Conservation (phyloP, 2,888 invertebrate genomes). For the Aphodius sticticus region DNA sequence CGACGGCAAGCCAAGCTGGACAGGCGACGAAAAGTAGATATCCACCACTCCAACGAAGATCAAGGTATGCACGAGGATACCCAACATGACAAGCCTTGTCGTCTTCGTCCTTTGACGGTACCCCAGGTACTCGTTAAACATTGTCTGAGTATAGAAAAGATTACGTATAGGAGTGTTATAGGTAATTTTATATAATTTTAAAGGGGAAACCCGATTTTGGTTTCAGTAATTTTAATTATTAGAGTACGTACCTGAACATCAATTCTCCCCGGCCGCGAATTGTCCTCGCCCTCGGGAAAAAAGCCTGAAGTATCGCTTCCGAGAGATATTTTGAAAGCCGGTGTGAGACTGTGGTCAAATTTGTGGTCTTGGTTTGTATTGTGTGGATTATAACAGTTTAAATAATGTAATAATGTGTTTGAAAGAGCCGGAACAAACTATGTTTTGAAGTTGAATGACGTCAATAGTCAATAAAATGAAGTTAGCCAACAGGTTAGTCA, state of each 20-base stretch:
- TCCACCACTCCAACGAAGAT: constrained; percentile 89
- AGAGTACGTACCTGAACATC: background rate
- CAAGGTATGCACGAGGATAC: constrained; percentile 74
- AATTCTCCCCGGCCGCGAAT: background rate
- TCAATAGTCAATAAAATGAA: background rate
- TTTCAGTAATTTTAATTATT: background rate
- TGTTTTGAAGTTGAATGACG: background rate
- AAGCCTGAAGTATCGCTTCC: background rate
- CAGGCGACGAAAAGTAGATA: constrained; percentile 91
- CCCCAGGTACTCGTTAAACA: background rate
- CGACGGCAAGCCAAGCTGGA: constrained; percentile 74
- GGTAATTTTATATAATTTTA: no score
- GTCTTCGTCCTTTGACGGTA: constrained; percentile 21
- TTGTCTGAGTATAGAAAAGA: background rate
- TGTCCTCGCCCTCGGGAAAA: background rate
- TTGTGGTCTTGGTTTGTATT: background rate
- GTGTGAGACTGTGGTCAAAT: background rate
- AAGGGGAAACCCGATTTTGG: no score
- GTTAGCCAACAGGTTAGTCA: background rate
- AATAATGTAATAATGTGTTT: background rate
- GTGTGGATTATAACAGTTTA: background rate
- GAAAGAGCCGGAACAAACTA: background rate
- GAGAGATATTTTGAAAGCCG: background rate
- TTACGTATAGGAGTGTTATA: background rate
- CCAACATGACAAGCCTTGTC: constrained; percentile 45